Evolutionary conservation across 2,888 invertebrate genomes (phyloP), one percentile per base, ranked within the genome.

Genomic region (Rhagonycha fulva): DNA sequence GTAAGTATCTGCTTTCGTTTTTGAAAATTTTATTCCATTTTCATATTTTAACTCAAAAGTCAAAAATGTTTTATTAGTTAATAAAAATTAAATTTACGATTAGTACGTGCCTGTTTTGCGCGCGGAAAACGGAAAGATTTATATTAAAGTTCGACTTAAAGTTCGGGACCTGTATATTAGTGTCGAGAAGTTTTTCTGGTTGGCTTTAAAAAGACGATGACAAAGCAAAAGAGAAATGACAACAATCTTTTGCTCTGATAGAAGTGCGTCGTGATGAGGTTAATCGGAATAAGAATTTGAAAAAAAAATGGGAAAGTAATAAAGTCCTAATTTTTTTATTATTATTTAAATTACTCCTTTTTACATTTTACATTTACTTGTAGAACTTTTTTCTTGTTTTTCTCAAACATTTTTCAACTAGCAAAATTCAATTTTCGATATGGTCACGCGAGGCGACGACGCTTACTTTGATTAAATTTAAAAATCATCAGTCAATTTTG

Each of bases 1-100:
- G 95, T 94, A 89, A 91, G 91, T 88, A 77, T 24, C 9, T 30
- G 12, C 9, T n/a, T 5, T 68, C 30, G 24, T 68, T 30, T 68
- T 32, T 32, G 7, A 14, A 47, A 47, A 47, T n/a, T 47, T 47
- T 47, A 47, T 47, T n/a, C 47, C n/a, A n/a, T 47, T 47, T 47
- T n/a, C 47, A 47, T 47, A 47, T 47, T 47, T 47, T n/a, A 47
- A 47, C 47, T 47, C 47, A 7, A 2, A n/a, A 47, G 47, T 47
- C 47, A 47, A 47, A 47, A 47, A n/a, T 47, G 47, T 47, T 47
- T 47, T 47, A 47, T 47, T 47, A 47, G 47, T 47, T 47, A 47
- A 47, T 47, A 47, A 47, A 47, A 47, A 47, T 47, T 47, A 47
- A 47, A 47, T 47, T 47, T 47, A 47, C 47, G 47, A 47, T 47